A percentile compares a stretch with the other conserved stretches of the same genome.
Conservation (phyloP, 2,888 invertebrate species). For the Pegoplata infirma region DNA sequence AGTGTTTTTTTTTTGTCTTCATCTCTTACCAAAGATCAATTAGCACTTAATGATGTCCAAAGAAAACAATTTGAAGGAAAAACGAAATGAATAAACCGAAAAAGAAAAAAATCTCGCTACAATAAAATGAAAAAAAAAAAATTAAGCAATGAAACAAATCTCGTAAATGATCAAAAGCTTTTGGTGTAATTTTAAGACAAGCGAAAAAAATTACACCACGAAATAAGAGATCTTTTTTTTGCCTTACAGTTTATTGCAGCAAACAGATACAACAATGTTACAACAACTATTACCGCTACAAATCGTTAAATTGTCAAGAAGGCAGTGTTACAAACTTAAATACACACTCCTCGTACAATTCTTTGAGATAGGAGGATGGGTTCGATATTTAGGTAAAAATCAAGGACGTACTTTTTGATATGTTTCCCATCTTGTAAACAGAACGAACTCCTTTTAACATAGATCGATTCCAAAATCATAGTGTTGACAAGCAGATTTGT, state of each 20-base stretch:
- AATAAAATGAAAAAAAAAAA: slow-evolving; percentile 36
- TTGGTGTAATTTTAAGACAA: slow-evolving; percentile 42
- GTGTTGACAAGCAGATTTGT: too few relatives aligned
- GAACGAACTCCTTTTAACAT: too few relatives aligned
- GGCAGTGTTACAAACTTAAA: slow-evolving; percentile 64
- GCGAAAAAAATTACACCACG: slow-evolving; percentile 29
- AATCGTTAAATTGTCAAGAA: slow-evolving; percentile 76
- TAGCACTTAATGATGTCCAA: slow-evolving; percentile 63
- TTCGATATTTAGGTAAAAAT: too few relatives aligned
- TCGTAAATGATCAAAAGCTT: slow-evolving; percentile 52
- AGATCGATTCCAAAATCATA: too few relatives aligned
- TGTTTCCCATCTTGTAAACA: too few relatives aligned
- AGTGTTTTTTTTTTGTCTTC: background rate
- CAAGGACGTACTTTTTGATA: too few relatives aligned
- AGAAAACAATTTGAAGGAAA: slow-evolving; percentile 54
- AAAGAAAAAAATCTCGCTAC: slow-evolving; percentile 7
- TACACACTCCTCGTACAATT: slow-evolving; percentile 5
- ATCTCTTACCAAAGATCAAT: slow-evolving; percentile 56
- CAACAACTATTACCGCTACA: slow-evolving; percentile 72
- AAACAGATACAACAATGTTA: slow-evolving; percentile 48
- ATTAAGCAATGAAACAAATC: slow-evolving; percentile 40
- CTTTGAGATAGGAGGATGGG: too few relatives aligned
- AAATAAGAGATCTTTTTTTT: slow-evolving; percentile 58
- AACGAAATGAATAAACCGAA: slow-evolving; percentile 32
- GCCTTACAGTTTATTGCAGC: background rate